phyloP scores from a whole-genome alignment of 2,888 invertebrate species.

The Tetramorium bicarinatum region DNA sequence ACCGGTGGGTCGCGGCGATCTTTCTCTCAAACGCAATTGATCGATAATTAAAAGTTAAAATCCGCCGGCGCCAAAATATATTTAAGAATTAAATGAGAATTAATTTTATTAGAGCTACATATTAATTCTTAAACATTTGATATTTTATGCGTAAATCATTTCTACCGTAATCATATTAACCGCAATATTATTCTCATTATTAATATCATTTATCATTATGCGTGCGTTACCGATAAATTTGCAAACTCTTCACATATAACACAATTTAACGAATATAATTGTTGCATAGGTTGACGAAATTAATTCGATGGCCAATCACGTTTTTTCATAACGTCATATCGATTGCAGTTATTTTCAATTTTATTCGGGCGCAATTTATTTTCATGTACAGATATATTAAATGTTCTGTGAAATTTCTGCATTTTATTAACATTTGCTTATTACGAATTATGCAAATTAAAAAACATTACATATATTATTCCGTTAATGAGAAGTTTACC shows the following conservation, averaged over 20 bases:
- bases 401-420: background rate
- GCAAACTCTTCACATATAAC: constrained; percentile 13
- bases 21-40: constrained; percentile 27
- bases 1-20: constrained; percentile 15
- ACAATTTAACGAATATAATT: constrained; percentile 39
- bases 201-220: constrained; percentile 45
- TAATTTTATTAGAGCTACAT: background rate
- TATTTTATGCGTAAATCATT: constrained; percentile 13
- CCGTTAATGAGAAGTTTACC: background rate
- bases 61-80: background rate
- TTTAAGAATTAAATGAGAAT: constrained; percentile 22
- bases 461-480: background rate
- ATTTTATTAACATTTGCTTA: background rate
- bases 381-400: background rate
- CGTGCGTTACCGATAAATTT: constrained; percentile 19
- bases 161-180: constrained; percentile 41
- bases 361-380: background rate
- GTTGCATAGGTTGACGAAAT: constrained; percentile 26
- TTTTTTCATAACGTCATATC: background rate
- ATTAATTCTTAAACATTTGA: constrained; percentile 25
- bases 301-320: constrained; percentile 29
- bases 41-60: constrained; percentile 46
- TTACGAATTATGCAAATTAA: background rate
- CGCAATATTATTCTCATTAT: constrained; percentile 23
- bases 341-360: background rate